Evolutionary conservation across 2,113 vertebrate species (phyloP), one percentile per base, ranked within the genome.

Genomic region (Paraplagusia blochii): DNA sequence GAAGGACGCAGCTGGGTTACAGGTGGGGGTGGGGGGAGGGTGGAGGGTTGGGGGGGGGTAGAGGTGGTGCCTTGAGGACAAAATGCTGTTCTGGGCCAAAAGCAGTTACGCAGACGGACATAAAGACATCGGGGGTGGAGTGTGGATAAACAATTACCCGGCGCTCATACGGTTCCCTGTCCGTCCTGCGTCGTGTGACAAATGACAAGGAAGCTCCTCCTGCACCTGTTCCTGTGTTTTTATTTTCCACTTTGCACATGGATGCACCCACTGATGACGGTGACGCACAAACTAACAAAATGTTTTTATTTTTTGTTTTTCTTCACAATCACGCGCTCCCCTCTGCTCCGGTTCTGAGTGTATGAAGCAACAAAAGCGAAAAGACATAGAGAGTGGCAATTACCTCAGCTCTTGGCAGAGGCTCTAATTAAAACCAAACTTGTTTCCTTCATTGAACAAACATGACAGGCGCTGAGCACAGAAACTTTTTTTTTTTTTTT

Each of bases 371-470:
- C 62, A 65, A 70, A 38, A 53, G 58, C 56, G 45, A 74, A 69
- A 74, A 57, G 14, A 60, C 2, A 19, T 43, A 66, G 54, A 46
- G 74, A 76, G 80, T 77, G 75, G 80, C 84, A 84, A 84, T 90
- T 88, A 90, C 83, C 85, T 90, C 89, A 89, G 63, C 69, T 82
- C 79, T 85, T 90, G 90, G 90, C 90, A 82, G 77, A 66, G 72
- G 77, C 76, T 86, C 78, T 94, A 93, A 94, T 94, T 90, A 89
- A 92, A 94, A 92, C 91, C 92, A 94, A 92, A 91, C 85, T 78
- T 86, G 81, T 86, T 89, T 92, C 89, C 87, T 88, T 90, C 83
- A 69, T 74, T 82, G 87, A 87, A 83, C 88, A 90, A 91, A 91
- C 88, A 90, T 88, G 90, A 90, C 89, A 90, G 86, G 74, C 85